Conservation (phyloP, 37 sponge, comb jelly and placozoan genomes). For the Eunapius fragilis region DNA sequence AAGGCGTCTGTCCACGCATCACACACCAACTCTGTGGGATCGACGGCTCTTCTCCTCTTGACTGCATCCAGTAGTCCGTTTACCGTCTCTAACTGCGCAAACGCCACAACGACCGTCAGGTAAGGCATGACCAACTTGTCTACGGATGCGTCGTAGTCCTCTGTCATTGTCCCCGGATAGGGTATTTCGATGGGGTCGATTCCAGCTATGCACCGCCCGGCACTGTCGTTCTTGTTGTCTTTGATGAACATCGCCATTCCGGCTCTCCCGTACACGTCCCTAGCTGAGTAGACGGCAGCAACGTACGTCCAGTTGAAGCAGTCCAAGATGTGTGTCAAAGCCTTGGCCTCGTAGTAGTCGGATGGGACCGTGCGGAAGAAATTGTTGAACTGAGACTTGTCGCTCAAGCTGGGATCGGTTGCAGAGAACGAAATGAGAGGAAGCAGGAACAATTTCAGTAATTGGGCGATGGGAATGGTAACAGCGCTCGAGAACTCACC, state of each 20-base stretch:
- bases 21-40: conserved; percentile 30
- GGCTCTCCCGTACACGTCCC: conserved; percentile 54
- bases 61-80: conserved; percentile 25
- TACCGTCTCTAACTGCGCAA: conserved; percentile 51
- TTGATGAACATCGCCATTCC: conserved; percentile 21
- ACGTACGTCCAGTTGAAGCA: conserved; percentile 74
- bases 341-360: conserved; percentile 71
- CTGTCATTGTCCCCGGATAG: neutral
- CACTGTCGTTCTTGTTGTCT: neutral
- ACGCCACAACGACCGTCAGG: conserved; percentile 52
- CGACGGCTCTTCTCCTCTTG: neutral
- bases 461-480: conserved; percentile 62
- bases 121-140: conserved; percentile 1
- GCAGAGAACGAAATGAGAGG: conserved; percentile 83
- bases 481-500: conserved; percentile 62
- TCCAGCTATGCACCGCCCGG: conserved; percentile 20
- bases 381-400: conserved; percentile 68
- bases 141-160: conserved; percentile 18
- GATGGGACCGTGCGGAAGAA: conserved; percentile 85
- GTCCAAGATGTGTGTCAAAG: conserved; percentile 60
- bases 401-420: conserved; percentile 64
- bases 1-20: conserved; percentile 75
- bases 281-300: conserved; percentile 21
- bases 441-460: conserved; percentile 67
- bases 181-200: neutral